phyloP scores from a whole-genome alignment of 2,797 vertebrate species.

The Sebastes minor region DNA sequence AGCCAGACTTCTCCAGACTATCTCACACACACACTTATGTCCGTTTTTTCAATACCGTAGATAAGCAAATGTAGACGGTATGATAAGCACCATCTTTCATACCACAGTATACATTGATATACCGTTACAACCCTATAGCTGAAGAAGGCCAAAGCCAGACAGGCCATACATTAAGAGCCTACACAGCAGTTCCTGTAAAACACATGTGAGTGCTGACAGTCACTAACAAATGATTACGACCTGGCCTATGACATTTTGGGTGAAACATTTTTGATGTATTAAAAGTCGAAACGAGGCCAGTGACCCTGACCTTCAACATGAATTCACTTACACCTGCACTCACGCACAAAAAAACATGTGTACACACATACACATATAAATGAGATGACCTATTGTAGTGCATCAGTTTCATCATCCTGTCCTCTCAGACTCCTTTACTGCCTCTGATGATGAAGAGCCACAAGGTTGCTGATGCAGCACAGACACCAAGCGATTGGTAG shows the following conservation, averaged over 20 bases:
- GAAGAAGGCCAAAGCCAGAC: background rate
- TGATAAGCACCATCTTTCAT: too few relatives aligned
- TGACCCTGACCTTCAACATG: slow-evolving; percentile 34
- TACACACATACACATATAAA: slow-evolving; percentile 14
- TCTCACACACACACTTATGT: too few relatives aligned
- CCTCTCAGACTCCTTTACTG: slow-evolving; percentile 39
- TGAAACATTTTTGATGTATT: slow-evolving; percentile 11
- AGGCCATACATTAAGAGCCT: background rate
- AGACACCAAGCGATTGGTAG: slow-evolving; percentile 60
- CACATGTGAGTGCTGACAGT: background rate
- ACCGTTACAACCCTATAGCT: background rate
- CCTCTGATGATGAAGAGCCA: slow-evolving; percentile 61
- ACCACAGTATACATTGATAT: too few relatives aligned
- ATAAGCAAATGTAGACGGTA: too few relatives aligned
- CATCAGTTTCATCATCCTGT: slow-evolving; percentile 45
- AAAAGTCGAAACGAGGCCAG: slow-evolving; percentile 11
- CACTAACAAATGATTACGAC: background rate
- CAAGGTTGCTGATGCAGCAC: slow-evolving; percentile 75
- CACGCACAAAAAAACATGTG: background rate
- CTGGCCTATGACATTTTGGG: background rate
- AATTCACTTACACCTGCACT: background rate
- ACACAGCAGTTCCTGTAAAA: background rate
- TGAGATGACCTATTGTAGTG: slow-evolving; percentile 20
- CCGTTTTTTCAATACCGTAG: too few relatives aligned
- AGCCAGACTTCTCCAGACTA: too few relatives aligned